Base-by-base conservation (phyloP, 2,797 vertebrate species). In the Sebastes glaucus region DNA sequence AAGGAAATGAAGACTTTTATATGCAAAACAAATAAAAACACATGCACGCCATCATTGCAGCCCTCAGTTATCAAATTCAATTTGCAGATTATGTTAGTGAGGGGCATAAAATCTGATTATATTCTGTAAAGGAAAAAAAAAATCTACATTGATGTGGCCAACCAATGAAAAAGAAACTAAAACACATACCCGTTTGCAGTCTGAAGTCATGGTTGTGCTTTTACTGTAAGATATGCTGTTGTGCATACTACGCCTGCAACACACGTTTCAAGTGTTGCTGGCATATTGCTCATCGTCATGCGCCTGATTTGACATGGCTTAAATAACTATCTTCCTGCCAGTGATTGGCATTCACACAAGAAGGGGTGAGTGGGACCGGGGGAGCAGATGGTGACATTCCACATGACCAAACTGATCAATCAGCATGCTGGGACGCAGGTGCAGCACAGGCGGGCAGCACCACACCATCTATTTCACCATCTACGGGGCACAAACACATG, bases 391-490 rank as follows among this genome's bases (percentile, higher is more conserved):
- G 98, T 97, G 97, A 98, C 97, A 98, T 99, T 99, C 97, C 98
- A 99, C 98, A 99, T 98, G 98, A 99, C 97, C 98, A 98, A 97
- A 98, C 97, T 98, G 97, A 99, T 99, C 98, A 97, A 98, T 99
- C 98, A 98, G 97, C 97, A 95, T 96, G 87, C 97, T 97, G 97
- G 96, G 97, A 96, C 97, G 96, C 98, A 99, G 98, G 98, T 99
- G 98, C 97, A 97, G 95, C 96, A 95, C 98, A 99, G 98, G 96
- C 97, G 96, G 97, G 96, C 96, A 97, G 97, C 97, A 95, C 97
- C 96, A 96, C 97, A 97, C 97, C 97, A 97, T 98, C 91, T 90
- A 92, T 93, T 98, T 98, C 97, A 97, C 97, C 98, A 97, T 98
- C 98, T 98, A 98, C 95, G 92, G 97, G 97, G 97, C 97, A 98